A percentile compares a stretch with the other conserved stretches of the same genome.
phyloP scores from a whole-genome alignment of 2,888 invertebrate species.

The Ephialtes manifestator region DNA sequence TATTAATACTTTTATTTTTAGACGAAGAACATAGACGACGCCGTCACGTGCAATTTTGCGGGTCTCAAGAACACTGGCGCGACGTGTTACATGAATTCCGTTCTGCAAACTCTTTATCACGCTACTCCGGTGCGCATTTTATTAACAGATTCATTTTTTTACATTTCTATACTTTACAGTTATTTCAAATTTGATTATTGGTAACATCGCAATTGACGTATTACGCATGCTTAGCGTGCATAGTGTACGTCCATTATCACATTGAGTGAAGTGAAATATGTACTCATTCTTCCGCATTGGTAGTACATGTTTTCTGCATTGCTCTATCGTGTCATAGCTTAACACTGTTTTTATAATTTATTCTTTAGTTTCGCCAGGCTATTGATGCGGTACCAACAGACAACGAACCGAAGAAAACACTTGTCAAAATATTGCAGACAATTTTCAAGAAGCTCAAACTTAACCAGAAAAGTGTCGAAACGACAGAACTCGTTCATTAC shows the following conservation, averaged over 20 bases:
- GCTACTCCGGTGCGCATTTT: too few species aligned
- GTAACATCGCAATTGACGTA: too few species aligned
- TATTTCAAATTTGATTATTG: too few species aligned
- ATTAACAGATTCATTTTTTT: too few species aligned
- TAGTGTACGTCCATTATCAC: background rate
- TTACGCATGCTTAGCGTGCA: background rate
- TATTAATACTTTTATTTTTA: slow-evolving; percentile 1
- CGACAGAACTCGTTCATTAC: slow-evolving; percentile 12
- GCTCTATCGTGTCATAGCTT: background rate
- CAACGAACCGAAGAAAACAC: background rate
- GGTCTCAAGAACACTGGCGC: slow-evolving; percentile 16
- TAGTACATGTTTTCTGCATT: background rate
- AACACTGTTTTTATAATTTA: background rate
- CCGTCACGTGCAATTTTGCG: background rate
- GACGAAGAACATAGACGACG: background rate
- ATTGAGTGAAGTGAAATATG: background rate
- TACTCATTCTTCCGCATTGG: background rate
- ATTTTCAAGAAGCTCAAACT: slow-evolving; percentile 7
- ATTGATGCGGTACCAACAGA: background rate
- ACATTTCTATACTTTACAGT: too few species aligned
- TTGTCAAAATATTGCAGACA: slow-evolving; percentile 17
- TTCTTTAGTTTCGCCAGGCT: slow-evolving; percentile 18
- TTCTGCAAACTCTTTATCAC: slow-evolving; percentile 29
- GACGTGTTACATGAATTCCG: slow-evolving; percentile 27
- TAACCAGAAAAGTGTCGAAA: slow-evolving; percentile 11